phyloP scores from a whole-genome alignment of 2,113 vertebrate genomes.

The Halcyon senegalensis region DNA sequence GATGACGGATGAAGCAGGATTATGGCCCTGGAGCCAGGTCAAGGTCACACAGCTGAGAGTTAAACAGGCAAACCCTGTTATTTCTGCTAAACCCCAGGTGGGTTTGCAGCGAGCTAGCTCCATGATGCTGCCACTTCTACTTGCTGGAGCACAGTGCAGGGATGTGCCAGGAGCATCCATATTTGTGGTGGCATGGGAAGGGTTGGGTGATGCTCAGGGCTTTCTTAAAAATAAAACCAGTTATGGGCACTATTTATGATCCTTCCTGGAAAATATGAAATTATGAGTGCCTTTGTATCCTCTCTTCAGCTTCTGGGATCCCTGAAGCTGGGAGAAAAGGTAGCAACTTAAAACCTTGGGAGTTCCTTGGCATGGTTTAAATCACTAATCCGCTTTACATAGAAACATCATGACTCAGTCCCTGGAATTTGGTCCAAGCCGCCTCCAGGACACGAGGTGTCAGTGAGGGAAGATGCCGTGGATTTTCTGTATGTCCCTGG shows the following conservation, averaged over 20 bases:
- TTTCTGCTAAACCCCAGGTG: not conserved
- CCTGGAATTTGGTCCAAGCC: not conserved
- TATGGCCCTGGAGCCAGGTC: not conserved
- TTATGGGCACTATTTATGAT: not conserved
- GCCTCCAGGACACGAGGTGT: not conserved
- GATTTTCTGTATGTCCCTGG: not conserved
- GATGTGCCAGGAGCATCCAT: not conserved
- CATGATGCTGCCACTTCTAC: fast-evolving
- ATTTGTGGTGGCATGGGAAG: fast-evolving
- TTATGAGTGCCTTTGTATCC: not conserved
- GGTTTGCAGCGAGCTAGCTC: not conserved
- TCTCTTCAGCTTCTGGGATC: not conserved
- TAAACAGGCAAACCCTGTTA: not conserved
- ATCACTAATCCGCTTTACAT: not conserved
- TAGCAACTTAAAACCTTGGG: not conserved
- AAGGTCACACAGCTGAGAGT: not conserved
- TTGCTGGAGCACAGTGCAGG: not conserved
- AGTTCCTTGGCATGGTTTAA: not conserved
- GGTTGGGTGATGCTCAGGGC: not conserved
- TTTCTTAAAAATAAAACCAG: not conserved
- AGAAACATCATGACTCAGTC: not conserved
- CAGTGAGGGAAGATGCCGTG: not conserved
- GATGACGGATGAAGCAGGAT: not conserved
- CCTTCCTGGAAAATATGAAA: not conserved
- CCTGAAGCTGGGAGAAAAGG: not conserved